Conservation (phyloP, 2,888 invertebrate species). For the Tenthredo mesomela region DNA sequence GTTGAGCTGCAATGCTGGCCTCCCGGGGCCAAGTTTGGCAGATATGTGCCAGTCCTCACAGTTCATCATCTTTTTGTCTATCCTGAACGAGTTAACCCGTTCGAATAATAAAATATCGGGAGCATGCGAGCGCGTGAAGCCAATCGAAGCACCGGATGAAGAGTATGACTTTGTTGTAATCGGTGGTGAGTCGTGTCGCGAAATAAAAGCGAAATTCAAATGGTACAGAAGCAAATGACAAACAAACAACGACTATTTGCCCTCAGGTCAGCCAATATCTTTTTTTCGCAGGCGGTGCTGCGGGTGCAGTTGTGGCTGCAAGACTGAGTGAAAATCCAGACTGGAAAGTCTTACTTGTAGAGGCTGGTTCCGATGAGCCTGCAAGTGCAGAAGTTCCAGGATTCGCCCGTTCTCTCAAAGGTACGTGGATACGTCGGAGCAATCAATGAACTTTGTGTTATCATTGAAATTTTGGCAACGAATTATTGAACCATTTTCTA, state of each 20-base stretch:
- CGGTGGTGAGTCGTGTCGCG: not conserved
- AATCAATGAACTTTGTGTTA: not conserved
- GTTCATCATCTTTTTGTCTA: conserved; percentile 83
- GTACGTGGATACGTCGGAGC: not conserved
- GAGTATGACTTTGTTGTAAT: conserved; percentile 16
- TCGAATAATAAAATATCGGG: conserved; percentile 68
- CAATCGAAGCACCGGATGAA: not conserved
- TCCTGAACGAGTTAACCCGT: conserved; percentile 83
- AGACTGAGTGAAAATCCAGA: conserved; percentile 83
- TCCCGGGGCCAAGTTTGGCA: conserved; percentile 81
- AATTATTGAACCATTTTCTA: too few species aligned
- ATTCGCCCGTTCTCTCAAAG: conserved; percentile 80
- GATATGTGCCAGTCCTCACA: conserved; percentile 81
- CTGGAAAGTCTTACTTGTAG: not conserved
- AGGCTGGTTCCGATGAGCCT: conserved; percentile 81
- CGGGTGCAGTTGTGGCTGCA: conserved; percentile 83
- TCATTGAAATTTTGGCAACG: not conserved
- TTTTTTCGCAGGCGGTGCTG: conserved; percentile 80
- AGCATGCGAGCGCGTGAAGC: conserved; percentile 71
- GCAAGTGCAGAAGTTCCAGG: conserved; percentile 83
- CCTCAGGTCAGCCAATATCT: not conserved
- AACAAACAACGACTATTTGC: not conserved
- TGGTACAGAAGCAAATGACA: not conserved
- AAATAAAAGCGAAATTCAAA: not conserved
- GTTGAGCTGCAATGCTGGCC: not conserved